Evolutionary conservation across 2,888 invertebrate genomes (phyloP).

Genomic region (Melikaiella ostensackeni): DNA sequence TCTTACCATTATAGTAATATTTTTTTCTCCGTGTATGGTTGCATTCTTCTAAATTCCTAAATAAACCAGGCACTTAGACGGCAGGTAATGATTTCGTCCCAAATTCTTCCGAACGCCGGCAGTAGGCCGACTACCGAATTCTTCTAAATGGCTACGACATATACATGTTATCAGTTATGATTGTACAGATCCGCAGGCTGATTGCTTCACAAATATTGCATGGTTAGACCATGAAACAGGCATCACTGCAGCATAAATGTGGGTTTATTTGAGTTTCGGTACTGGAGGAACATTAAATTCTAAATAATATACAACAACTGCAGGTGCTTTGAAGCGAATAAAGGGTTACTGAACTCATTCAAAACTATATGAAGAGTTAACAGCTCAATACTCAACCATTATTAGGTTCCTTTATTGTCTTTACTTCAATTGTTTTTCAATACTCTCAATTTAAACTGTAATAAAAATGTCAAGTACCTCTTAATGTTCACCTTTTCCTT

Average conservation of each 20-base stretch:
- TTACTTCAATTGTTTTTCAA: slow-evolving; percentile 4
- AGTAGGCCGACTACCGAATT: too few relatives aligned
- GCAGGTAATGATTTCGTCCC: too few relatives aligned
- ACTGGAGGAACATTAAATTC: neutral
- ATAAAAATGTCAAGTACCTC: slow-evolving; percentile 8
- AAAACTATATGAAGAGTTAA: neutral
- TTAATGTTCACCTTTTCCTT: slow-evolving; percentile 10
- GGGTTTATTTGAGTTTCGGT: slow-evolving; percentile 5
- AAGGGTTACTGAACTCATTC: slow-evolving; percentile 22
- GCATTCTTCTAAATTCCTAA: too few relatives aligned
- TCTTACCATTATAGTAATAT: too few relatives aligned
- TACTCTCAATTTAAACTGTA: slow-evolving; percentile 3
- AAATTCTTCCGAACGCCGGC: too few relatives aligned
- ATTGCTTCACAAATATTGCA: slow-evolving; percentile 36
- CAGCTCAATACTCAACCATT: slow-evolving; percentile 3
- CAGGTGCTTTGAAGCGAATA: too few relatives aligned
- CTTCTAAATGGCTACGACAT: too few relatives aligned
- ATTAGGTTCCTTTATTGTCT: slow-evolving; percentile 14
- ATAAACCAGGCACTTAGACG: too few relatives aligned
- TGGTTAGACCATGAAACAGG: slow-evolving; percentile 20
- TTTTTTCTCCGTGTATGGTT: too few relatives aligned
- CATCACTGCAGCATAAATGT: slow-evolving; percentile 1
- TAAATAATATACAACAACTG: slow-evolving; percentile 10
- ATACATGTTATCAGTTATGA: slow-evolving; percentile 9
- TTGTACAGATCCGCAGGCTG: slow-evolving; percentile 10